Evolutionary conservation across 2,113 vertebrate genomes (phyloP), one percentile per base, ranked within the genome.

Genomic region (Dissostichus mawsoni): DNA sequence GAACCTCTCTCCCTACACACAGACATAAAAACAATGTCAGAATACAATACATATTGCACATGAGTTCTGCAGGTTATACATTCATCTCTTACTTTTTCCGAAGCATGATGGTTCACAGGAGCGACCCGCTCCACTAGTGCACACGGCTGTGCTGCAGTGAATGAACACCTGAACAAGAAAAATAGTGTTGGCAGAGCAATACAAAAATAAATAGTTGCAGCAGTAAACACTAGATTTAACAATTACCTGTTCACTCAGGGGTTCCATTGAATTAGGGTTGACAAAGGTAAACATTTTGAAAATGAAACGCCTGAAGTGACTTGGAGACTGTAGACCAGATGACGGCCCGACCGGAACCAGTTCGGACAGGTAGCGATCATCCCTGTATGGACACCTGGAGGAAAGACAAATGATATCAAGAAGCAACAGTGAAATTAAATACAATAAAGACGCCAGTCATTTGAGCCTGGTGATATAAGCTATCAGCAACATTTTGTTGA

Each of bases 201-300:
- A 25, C 9, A 23, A 53, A 16, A 16, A 3, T 18, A 51, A 70
- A 62, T 11, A 8, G 2, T 5, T 51, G 53, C 16, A 44, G 17
- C 2, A 20, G 13, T 62, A 25, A 53, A 4, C 41, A 10, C 36
- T 36, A 7, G 47, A 11, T 57, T 10, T 9, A 23, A 51, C 14
- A 1, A 20, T 87, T 84, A 91, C 92, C 57, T 80, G 64, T 77
- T 87, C 50, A 8, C 0, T 73, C 45, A 66, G 8, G 2, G 80
- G 76, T 2, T 41, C 41, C 1, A 75, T 16, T 66, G 85, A 66
- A 16, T 1, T 25, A 3, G 50, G 8, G 2, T 90, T 64, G 17
- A 92, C 77, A 8, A 92, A 92, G 58, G 83, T 80, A 70, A 92
- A 92, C 90, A 90, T 92, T 82, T 89, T 83, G 80, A 90, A 90